Evolutionary conservation across 2,888 invertebrate species (phyloP).

Genomic region (Watsonalla cultraria): DNA sequence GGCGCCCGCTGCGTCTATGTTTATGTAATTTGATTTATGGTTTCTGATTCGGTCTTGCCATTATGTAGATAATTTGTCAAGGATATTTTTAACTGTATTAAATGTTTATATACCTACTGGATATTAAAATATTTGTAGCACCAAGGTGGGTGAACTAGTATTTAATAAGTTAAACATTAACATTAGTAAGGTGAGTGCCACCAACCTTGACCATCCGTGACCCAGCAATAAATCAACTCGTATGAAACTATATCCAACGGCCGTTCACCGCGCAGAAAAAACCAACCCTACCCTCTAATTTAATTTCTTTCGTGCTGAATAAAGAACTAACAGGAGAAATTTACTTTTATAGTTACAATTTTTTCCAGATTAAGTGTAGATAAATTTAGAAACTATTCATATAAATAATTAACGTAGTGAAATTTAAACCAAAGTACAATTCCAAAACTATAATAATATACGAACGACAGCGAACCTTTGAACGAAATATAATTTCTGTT

Average conservation of each 20-base stretch:
- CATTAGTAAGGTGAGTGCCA: not conserved
- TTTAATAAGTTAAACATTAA: not conserved
- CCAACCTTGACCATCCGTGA: constrained; percentile 1
- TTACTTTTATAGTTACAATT: not conserved
- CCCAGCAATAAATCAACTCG: not conserved
- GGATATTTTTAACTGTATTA: no score
- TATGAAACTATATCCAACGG: not conserved
- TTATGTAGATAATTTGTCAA: no score
- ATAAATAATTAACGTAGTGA: not conserved
- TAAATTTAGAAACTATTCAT: not conserved
- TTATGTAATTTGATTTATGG: no score
- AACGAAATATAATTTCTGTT: not conserved
- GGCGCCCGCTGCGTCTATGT: no score
- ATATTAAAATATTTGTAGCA: no score
- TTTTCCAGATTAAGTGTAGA: not conserved
- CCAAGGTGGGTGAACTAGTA: no score
- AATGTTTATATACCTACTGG: no score
- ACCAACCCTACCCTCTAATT: not conserved
- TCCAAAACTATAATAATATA: not conserved
- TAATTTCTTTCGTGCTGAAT: not conserved
- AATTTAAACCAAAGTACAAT: not conserved
- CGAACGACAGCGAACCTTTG: not conserved
- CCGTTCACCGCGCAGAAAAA: not conserved
- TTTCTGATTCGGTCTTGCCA: no score
- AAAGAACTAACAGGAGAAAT: not conserved